phyloP scores from a whole-genome alignment of 1,140 invertebrate genomes.

The Megalonaias nervosa region DNA sequence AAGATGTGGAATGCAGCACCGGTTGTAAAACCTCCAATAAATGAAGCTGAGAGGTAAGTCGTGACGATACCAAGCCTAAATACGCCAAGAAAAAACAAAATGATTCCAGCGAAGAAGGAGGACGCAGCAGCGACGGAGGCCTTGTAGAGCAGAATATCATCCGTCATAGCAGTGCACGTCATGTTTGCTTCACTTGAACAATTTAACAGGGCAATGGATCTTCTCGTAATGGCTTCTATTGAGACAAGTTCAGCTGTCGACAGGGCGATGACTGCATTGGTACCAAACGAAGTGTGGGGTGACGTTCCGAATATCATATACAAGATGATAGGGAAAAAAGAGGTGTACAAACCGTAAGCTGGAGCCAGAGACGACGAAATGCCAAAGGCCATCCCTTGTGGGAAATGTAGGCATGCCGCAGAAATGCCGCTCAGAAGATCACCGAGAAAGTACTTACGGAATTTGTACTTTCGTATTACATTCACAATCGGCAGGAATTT shows the following conservation, averaged over 20 bases:
- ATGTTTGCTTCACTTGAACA: too few species aligned
- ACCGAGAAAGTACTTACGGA: slow-evolving; percentile 44
- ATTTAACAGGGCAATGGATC: too few species aligned
- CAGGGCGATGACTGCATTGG: slow-evolving; percentile 50
- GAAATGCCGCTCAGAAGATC: slow-evolving; percentile 80
- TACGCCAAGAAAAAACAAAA: slow-evolving; percentile 79
- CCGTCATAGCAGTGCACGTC: neutral
- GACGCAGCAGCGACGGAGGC: slow-evolving; percentile 4
- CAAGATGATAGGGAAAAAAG: slow-evolving; percentile 59
- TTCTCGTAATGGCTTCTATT: too few species aligned
- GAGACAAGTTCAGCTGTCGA: too few species aligned
- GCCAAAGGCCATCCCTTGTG: slow-evolving; percentile 59
- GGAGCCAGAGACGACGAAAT: slow-evolving; percentile 69
- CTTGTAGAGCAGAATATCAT: slow-evolving; percentile 46
- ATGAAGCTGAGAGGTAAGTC: slow-evolving; percentile 85
- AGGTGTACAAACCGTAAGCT: slow-evolving; percentile 61
- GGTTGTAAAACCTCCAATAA: slow-evolving; percentile 92
- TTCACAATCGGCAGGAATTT: slow-evolving; percentile 37
- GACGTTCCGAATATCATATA: slow-evolving; percentile 63
- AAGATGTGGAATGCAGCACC: slow-evolving; percentile 91
- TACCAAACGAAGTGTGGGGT: slow-evolving; percentile 59
- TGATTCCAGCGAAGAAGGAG: slow-evolving; percentile 21
- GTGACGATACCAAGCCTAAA: slow-evolving; percentile 86
- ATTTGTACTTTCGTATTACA: slow-evolving; percentile 55
- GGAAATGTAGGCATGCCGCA: slow-evolving; percentile 91